Evolutionary conservation across 1,140 invertebrate genomes (phyloP), one percentile per base, ranked within the genome.

Genomic region (Plectus sambesii): DNA sequence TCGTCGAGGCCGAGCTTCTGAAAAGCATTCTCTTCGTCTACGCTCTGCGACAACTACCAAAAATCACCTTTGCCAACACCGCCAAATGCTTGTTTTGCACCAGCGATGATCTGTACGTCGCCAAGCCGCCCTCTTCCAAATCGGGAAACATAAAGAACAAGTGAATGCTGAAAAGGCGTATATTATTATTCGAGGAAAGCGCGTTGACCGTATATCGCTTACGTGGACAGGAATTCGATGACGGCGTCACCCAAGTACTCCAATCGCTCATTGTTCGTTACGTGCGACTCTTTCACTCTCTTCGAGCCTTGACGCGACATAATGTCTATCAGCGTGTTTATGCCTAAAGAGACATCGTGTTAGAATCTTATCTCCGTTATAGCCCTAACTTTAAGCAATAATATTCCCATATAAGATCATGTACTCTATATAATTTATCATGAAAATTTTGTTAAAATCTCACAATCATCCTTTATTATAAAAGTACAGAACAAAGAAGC

Each of bases 161-260:
- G 70, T 98, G 93, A 58, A 94, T 90, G 0, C 87, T 90, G 2
- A 82, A 60, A 63, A 38, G 53, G 25, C 44, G 15, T 5, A 27
- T 20, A 6, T 15, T 9, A 15, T 49, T 6, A 9, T 9, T 50
- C 6, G 5, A 50, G 38, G 36, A 9, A 6, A 2, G 19, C n/a
- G 12, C 49, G 23, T 41, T 9, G n/a, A 15, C 22, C 2, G 15
- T 22, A 49, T 42, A 70, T 69, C n/a, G n/a, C n/a, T n/a, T n/a
- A n/a, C n/a, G 70, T 75, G 15, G 72, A 70, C 0, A 97, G 71
- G 69, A 98, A 94, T 72, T 98, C 93, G 1, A 98, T 87, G 0
- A 98, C 90, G 12, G 92, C 90, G 74, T 98, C 93, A 1, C 93
- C 93, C 0, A 98, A 75, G 70, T 96, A 98, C 70, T 99, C 93